Base-by-base conservation (phyloP, 2,113 vertebrate genomes). In the Anguilla japonica region DNA sequence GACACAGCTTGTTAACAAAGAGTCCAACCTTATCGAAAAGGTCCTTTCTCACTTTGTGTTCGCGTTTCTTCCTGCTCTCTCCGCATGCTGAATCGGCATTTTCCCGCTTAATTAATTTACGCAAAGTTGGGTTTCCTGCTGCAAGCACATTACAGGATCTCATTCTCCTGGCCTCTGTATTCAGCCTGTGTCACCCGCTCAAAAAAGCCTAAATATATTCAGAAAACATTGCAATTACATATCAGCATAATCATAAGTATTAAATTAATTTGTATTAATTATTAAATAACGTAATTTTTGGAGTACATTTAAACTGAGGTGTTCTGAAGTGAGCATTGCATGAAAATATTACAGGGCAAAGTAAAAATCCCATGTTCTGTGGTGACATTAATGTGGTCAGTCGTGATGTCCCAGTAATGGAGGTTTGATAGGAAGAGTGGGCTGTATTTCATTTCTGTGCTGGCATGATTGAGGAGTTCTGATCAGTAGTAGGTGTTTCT, bases 21-120 rank as follows among this genome's bases (percentile, higher is more conserved):
- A 99, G 91, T 99, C 98, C 96, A 99, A 98, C 96, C 95, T 99
- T 93, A 99, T 99, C 95, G 98, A 99, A 95, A 99, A 99, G 98
- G 98, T 99, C 93, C 94, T 91, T 90, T 39, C 91, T 92, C 90
- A 85, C 88, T 75, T 34, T 94, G 95, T 93, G 90, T 83, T 94
- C 91, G 88, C 91, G 75, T 84, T 93, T 94, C 87, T 91, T 82
- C 67, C 91, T 57, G 16, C 92, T 93, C 88, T 85, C 87, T 91
- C 88, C 92, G 92, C 91, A 87, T 91, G 87, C 56, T 86, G 90
- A 80, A 79, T 87, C 16, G 20, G 67, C 5, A 39, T 3, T 29
- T 82, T 2, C 79, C 85, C 80, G 9, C 16, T 53, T 14, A 53
- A 13, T 50, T 39, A 0, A 39, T 78, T 87, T 88, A 53, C 20